Conservation (phyloP, 2,888 invertebrate species). For the Phortica magna region DNA sequence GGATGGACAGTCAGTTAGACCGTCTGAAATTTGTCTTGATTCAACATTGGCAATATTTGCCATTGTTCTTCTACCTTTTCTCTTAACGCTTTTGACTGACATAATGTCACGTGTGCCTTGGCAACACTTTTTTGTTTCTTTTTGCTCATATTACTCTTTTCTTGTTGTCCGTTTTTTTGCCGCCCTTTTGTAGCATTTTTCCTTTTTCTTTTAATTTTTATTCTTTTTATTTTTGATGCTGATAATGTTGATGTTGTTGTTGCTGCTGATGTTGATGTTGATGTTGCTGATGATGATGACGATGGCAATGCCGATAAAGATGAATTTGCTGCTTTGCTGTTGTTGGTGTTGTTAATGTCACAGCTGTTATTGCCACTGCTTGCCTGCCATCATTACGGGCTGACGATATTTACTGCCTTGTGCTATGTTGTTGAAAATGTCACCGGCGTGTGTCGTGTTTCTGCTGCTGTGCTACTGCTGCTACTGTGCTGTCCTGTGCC, state of each 20-base stretch:
- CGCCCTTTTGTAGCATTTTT: conserved; percentile 35
- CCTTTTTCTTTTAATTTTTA: too few relatives aligned
- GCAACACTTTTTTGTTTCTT: neutral
- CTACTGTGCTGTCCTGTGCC: neutral
- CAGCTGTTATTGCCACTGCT: neutral
- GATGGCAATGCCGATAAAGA: neutral
- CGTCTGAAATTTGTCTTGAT: conserved; percentile 26
- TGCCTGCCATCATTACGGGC: conserved; percentile 11
- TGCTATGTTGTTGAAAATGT: conserved; percentile 30
- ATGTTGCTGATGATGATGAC: conserved; percentile 53
- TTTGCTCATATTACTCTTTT: too few relatives aligned
- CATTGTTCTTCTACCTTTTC: neutral
- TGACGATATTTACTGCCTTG: conserved; percentile 17
- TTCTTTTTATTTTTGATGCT: conserved; percentile 68
- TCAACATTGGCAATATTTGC: conserved; percentile 30
- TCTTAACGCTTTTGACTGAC: conserved; percentile 14
- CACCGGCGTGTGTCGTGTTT: conserved; percentile 5
- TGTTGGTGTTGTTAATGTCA: conserved; percentile 12
- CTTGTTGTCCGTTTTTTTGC: neutral
- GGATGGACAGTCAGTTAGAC: too few relatives aligned
- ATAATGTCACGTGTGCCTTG: neutral
- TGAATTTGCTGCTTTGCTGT: conserved; percentile 2
- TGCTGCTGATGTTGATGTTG: conserved; percentile 58
- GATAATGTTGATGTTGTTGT: conserved; percentile 53
- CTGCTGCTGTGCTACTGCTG: neutral